Evolutionary conservation across 2,113 vertebrate genomes (phyloP).

Genomic region (Ptilorrhoa leucosticta): DNA sequence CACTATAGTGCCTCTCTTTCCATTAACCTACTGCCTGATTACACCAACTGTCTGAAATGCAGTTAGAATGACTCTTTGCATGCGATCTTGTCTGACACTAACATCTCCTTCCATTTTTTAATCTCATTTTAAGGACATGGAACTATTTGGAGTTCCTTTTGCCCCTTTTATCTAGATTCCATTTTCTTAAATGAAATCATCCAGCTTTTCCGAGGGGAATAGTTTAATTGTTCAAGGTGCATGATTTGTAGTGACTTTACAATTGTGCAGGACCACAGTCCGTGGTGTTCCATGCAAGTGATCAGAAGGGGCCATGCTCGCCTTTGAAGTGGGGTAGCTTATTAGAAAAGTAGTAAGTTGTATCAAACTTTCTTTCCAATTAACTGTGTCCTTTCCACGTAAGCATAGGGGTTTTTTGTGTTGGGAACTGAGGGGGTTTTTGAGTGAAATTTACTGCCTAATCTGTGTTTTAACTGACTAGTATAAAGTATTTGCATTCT

Average conservation of each 20-base stretch:
- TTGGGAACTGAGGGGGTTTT: background rate
- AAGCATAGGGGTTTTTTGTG: background rate
- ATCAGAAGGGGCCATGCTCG: conserved; percentile 23
- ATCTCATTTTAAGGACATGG: conserved; percentile 46
- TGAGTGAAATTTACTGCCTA: conserved; percentile 13
- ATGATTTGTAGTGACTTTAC: conserved; percentile 64
- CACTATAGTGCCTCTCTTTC: conserved; percentile 25
- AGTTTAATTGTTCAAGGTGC: conserved; percentile 57
- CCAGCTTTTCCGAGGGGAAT: conserved; percentile 38
- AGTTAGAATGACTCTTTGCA: background rate
- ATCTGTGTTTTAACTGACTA: background rate
- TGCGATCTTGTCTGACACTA: conserved; percentile 47
- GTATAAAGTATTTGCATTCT: conserved; percentile 21
- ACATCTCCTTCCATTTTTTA: conserved; percentile 43
- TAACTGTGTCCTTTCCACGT: conserved; percentile 30
- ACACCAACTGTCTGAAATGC: background rate
- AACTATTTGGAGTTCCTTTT: conserved; percentile 17
- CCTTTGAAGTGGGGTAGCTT: conserved; percentile 45
- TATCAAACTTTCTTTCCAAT: conserved; percentile 26
- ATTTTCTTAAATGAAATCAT: conserved; percentile 65
- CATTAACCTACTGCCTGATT: conserved; percentile 51
- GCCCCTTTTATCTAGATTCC: conserved; percentile 27
- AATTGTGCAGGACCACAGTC: conserved; percentile 59
- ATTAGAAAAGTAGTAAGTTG: conserved; percentile 27
- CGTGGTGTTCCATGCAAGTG: conserved; percentile 55